phyloP scores from a whole-genome alignment of 2,113 vertebrate genomes.

The Crypturellus undulatus region DNA sequence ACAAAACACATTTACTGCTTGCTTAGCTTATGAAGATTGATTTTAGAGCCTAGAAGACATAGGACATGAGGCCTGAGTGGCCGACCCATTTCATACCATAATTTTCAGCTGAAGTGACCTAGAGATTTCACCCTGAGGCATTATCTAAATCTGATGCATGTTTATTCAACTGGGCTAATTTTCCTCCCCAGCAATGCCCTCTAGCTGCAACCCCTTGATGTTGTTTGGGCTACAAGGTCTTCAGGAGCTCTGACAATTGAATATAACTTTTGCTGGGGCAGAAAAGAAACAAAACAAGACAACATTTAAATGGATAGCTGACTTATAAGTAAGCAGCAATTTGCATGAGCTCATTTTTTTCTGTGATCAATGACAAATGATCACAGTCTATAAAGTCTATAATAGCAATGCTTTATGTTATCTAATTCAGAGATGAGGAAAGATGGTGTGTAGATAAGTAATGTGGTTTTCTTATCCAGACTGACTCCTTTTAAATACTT shows the following conservation, averaged over 20 bases:
- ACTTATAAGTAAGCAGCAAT: not conserved
- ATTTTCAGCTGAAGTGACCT: slow-evolving; percentile 31
- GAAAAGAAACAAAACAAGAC: not conserved
- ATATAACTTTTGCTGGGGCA: slow-evolving; percentile 1
- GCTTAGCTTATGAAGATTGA: not conserved
- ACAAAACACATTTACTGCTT: not conserved
- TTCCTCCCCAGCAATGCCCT: not conserved
- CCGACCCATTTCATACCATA: not conserved
- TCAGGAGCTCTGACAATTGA: slow-evolving; percentile 1
- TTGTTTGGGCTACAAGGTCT: slow-evolving; percentile 37
- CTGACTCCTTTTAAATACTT: not conserved
- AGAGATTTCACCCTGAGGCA: slow-evolving; percentile 47
- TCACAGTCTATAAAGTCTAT: not conserved
- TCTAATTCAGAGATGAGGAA: not conserved
- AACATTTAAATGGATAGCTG: not conserved
- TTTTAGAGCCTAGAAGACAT: not conserved
- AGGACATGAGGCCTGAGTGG: not conserved
- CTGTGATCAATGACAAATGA: not conserved
- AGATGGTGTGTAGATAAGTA: not conserved
- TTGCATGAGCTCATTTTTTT: not conserved
- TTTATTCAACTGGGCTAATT: slow-evolving; percentile 35
- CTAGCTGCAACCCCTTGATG: not conserved
- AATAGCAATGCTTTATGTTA: not conserved
- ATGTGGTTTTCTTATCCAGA: not conserved
- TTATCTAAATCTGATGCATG: not conserved